Conservation (phyloP, 2,797 vertebrate species). For the Telmatherina bonti region DNA sequence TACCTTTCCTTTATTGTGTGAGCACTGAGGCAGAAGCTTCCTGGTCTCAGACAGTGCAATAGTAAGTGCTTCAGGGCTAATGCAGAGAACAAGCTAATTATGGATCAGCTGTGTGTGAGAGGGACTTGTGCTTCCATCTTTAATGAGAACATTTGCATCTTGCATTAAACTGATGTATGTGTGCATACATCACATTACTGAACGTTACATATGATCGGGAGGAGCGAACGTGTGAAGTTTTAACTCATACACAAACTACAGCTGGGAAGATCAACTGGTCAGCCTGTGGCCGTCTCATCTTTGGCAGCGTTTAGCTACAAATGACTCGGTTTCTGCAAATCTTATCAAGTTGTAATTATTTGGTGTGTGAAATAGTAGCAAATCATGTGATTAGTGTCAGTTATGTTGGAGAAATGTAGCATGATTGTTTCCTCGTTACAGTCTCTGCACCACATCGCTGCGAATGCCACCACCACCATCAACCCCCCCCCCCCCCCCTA, state of each 20-base stretch:
- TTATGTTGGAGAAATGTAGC: constrained; percentile 15
- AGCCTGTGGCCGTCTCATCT: constrained; percentile 29
- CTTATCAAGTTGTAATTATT: constrained; percentile 24
- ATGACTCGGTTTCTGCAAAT: constrained; percentile 29
- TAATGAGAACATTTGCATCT: constrained; percentile 97
- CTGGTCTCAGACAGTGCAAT: constrained; percentile 65
- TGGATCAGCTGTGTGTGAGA: constrained; percentile 69
- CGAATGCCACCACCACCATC: constrained; percentile 44
- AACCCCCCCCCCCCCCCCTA: too few relatives aligned
- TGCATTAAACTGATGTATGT: constrained; percentile 93
- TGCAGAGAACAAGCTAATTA: constrained; percentile 74
- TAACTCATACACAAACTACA: constrained; percentile 49
- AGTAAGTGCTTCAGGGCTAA: constrained; percentile 73
- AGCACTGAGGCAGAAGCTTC: constrained; percentile 49
- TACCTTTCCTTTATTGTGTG: constrained; percentile 42
- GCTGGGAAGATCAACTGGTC: constrained; percentile 57
- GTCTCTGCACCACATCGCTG: constrained; percentile 30
- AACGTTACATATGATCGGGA: constrained; percentile 68
- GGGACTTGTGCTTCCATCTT: constrained; percentile 73
- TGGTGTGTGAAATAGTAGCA: constrained; percentile 25
- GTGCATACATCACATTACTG: constrained; percentile 72
- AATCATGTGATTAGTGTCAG: constrained; percentile 8
- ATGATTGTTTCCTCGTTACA: constrained; percentile 14
- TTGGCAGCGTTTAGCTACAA: constrained; percentile 42
- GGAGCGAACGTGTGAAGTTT: constrained; percentile 73